Base-by-base conservation (phyloP, 2,888 invertebrate genomes). In the Metellina segmentata region DNA sequence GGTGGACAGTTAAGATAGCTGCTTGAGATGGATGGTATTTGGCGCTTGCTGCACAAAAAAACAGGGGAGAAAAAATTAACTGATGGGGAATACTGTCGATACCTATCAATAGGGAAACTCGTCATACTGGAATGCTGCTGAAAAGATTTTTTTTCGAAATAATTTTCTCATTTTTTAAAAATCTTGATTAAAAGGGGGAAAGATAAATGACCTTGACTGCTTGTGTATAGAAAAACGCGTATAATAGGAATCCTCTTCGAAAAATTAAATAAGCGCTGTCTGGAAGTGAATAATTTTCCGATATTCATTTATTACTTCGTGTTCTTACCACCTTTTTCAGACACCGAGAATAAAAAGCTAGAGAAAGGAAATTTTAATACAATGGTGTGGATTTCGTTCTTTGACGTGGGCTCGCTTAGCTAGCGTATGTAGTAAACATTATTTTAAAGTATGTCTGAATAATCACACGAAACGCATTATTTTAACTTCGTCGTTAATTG, bases 1-100 rank as follows among this genome's bases (percentile, higher is more conserved):
- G 90, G 90, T 81, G 90, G 90, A 85, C 90, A 90, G 90, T 86
- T 90, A 69, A 86, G 81, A 86, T 90, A 86, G 90, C 75, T 74
- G n/a, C 19, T 16, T n/a, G 91, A 91, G 91, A 91, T 91, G 86
- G 91, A 86, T 91, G 91, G 86, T 81, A 71, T 71, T 77, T 19
- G 53, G 49, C 7, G 81, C 48, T 74, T 53, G 61, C 48, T 20
- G 78, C 7, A 48, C 69, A n/a, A 49, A 77, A 81, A 61, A 61
- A 61, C 61, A 16, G 61, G 70, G 53, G 20, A 48, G 72, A 81
- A 87, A 91, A 87, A 87, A 87, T 75, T 87, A 77, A 81, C 85
- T 85, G 75, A 81, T 83, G 74, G 69, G 61, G 90, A 78, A 75
- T 90, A 85, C 70, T 91, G 87, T 87, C 91, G 91, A 91, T 91